Conservation (phyloP, 2,113 vertebrate genomes). For the Gavialis gangeticus region DNA sequence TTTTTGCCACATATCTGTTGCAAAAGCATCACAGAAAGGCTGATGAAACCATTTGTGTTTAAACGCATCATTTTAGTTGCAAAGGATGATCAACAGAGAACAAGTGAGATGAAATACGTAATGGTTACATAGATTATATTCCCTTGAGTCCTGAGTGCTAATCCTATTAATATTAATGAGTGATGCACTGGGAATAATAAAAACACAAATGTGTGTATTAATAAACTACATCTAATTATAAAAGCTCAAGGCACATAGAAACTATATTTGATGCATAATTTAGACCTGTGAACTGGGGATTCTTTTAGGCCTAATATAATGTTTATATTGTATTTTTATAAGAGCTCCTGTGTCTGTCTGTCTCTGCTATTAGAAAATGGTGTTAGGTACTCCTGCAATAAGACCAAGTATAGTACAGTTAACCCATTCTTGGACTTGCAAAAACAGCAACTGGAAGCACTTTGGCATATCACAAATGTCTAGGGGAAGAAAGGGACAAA, state of each 20-base stretch:
- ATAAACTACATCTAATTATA: not conserved
- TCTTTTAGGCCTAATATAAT: not conserved
- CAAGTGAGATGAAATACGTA: not conserved
- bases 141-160: not conserved
- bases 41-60: not conserved
- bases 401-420: not conserved
- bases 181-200: not conserved
- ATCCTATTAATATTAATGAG: slow-evolving; percentile 33
- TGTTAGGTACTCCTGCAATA: not conserved
- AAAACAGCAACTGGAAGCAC: not conserved
- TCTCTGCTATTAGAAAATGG: not conserved
- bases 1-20: not conserved
- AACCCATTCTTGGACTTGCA: not conserved
- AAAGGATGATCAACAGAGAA: not conserved
- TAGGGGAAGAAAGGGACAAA: not conserved
- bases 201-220: slow-evolving; percentile 22
- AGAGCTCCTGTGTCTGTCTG: not conserved
- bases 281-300: not conserved
- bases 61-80: not conserved
- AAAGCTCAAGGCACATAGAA: not conserved
- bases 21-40: not conserved
- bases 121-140: not conserved
- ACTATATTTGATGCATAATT: not conserved
- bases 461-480: not conserved
- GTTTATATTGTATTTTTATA: not conserved